Evolutionary conservation across 2,888 invertebrate species (phyloP), one percentile per base, ranked within the genome.

Genomic region (Ectemnius cavifrons): DNA sequence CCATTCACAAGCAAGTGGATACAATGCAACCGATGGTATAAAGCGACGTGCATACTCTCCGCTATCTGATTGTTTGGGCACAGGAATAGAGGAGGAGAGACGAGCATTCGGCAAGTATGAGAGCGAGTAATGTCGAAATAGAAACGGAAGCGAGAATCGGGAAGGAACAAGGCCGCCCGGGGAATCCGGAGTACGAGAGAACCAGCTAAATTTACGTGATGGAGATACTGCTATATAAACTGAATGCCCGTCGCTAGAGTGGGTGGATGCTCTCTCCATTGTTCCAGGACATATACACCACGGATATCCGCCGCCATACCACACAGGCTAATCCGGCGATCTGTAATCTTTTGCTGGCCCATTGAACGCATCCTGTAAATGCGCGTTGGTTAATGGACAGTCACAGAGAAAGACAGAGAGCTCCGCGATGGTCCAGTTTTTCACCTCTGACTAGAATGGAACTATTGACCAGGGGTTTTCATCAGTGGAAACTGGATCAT

Each of bases 161-260:
- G 0, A n/a, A 57, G 28, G 47, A 59, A 20, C 46, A 52, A 16
- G 20, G n/a, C 16, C 45, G 20, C 3, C 5, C n/a, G 47, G 27
- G 6, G n/a, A 13, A 13, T 46, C 11, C 8, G 16, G 68, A 61
- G 27, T 67, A 37, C 45, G 14, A 11, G 37, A 37, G 37, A 6
- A 2, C 8, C 37, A 1, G 56, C 5, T 58, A 23, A 74, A 64
- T 81, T 82, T 77, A 69, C 69, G 62, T 68, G 58, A 18, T 6
- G 6, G 27, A 71, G 62, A 57, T 37, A 37, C 37, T 11, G 6
- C 8, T 11, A 11, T 74, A 67, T 71, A 72, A 68, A 60, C 63
- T 27, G 46, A 64, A 64, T 57, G 58, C 62, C 60, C 27, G 63
- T 11, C 37, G 61, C 62, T 64, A 68, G 18, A 45, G 28, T 46